Percentiles rank a stretch among this genome's conserved stretches.
Conservation (phyloP, 37 sponge, comb jelly and placozoan species). For the Ianthella basta region DNA sequence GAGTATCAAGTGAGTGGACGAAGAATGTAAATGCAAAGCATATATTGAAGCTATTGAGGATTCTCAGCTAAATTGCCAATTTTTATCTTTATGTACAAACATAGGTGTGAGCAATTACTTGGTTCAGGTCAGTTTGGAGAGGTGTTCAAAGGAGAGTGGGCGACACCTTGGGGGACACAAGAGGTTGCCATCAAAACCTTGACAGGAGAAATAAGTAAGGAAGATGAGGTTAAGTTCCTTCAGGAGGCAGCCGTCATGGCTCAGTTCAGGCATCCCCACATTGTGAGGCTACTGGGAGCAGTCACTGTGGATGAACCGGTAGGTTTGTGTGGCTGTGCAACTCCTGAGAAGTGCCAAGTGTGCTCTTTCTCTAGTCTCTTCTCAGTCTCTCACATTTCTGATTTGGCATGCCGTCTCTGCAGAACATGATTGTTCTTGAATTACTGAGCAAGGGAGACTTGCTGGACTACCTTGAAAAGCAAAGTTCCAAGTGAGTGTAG, state of each 20-base stretch:
- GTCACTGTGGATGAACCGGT: constrained; percentile 38
- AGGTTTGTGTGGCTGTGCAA: not conserved
- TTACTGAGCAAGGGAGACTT: constrained; percentile 15
- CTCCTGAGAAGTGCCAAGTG: not conserved
- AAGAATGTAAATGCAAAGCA: not conserved
- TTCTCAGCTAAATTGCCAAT: no score
- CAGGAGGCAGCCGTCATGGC: constrained; percentile 34
- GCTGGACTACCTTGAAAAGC: not conserved
- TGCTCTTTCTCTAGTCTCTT: not conserved
- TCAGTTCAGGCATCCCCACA: constrained; percentile 16
- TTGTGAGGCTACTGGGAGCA: constrained; percentile 22
- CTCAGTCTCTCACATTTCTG: not conserved
- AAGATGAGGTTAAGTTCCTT: constrained; percentile 23
- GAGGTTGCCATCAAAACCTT: constrained; percentile 10
- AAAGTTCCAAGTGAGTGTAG: not conserved
- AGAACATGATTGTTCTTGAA: constrained; percentile 20
- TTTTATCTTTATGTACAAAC: not conserved
- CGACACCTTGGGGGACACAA: not conserved
- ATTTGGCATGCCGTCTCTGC: not conserved
- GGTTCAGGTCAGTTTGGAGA: constrained; percentile 32
- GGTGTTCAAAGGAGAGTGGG: constrained; percentile 22
- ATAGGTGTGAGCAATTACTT: not conserved
- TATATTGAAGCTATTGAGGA: no score
- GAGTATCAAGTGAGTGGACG: constrained; percentile 33
- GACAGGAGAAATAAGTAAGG: not conserved